A percentile compares a stretch with the other conserved stretches of the same genome.
These are phyloP conservation scores for Etheostoma cragini DNA, from an alignment of 2,113 vertebrate genomes.

Conservation along the genomic window DNA sequence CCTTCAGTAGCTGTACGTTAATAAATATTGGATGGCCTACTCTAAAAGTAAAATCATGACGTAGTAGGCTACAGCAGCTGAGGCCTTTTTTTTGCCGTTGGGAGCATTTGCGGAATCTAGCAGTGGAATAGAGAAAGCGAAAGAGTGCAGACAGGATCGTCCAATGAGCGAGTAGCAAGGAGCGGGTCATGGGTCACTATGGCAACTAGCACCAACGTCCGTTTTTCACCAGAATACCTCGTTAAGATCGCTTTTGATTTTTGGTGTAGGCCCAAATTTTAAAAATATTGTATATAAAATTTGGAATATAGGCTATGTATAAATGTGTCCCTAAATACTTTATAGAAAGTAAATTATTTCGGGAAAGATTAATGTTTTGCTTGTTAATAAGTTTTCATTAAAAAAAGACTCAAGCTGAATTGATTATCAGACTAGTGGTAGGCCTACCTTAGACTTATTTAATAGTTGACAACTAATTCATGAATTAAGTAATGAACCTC, in stretches of 20 bases:
- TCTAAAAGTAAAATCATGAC: neutral
- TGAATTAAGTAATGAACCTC: no score
- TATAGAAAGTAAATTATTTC: no score
- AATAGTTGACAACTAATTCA: no score
- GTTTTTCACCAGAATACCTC: neutral
- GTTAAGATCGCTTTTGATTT: neutral
- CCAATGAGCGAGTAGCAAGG: slow-evolving; percentile 45
- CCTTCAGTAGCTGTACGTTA: accelerated
- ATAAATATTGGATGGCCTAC: neutral
- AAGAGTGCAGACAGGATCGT: neutral
- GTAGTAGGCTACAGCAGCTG: neutral
- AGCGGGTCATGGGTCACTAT: slow-evolving; percentile 3
- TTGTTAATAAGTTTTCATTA: no score
- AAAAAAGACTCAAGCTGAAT: no score
- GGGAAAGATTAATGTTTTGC: no score
- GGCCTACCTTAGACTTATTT: no score
- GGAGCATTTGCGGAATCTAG: slow-evolving; percentile 7
- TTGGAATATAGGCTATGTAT: neutral
- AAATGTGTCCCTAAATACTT: neutral
- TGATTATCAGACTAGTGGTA: no score
- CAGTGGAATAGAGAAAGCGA: slow-evolving; percentile 19
- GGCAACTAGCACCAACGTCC: neutral
- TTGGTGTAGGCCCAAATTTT: neutral
- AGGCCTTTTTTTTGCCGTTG: accelerated
- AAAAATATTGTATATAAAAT: neutral